Percentiles rank a stretch among this genome's conserved stretches.
These are phyloP conservation scores for Sebastes kiyomatsui DNA, from an alignment of 2,797 vertebrate genomes.

Conservation along the genomic window DNA sequence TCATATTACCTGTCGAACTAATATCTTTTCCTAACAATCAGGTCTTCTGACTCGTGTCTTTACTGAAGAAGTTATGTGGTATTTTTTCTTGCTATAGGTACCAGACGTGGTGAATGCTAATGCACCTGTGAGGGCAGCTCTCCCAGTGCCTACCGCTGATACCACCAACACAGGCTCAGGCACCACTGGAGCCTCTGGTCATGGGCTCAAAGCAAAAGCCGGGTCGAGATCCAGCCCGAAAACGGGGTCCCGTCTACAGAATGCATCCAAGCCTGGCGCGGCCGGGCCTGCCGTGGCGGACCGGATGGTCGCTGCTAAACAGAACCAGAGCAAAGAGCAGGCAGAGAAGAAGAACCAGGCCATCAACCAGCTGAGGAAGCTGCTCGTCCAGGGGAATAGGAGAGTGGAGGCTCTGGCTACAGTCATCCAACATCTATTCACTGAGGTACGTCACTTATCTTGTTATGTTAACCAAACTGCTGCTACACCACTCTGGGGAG, in stretches of 20 bases:
- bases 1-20: background rate
- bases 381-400: slow-evolving; percentile 74
- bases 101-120: slow-evolving; percentile 44
- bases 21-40: background rate
- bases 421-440: slow-evolving; percentile 81
- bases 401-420: slow-evolving; percentile 79
- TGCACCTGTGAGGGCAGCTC: background rate
- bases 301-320: background rate
- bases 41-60: background rate
- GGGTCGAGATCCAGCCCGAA: slow-evolving; percentile 41
- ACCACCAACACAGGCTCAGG: slow-evolving; percentile 11
- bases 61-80: background rate
- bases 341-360: slow-evolving; percentile 74
- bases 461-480: background rate
- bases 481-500: background rate
- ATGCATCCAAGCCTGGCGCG: background rate
- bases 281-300: background rate
- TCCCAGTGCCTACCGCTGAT: background rate
- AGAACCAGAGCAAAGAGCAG: slow-evolving; percentile 62
- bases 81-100: slow-evolving; percentile 11
- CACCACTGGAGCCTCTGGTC: background rate
- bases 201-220: slow-evolving; percentile 38
- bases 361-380: slow-evolving; percentile 70
- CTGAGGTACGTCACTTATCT: slow-evolving; percentile 62
- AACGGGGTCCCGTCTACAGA: slow-evolving; percentile 33